Base-by-base conservation (phyloP, 2,888 invertebrate species). In the Dicyrtomina minuta region DNA sequence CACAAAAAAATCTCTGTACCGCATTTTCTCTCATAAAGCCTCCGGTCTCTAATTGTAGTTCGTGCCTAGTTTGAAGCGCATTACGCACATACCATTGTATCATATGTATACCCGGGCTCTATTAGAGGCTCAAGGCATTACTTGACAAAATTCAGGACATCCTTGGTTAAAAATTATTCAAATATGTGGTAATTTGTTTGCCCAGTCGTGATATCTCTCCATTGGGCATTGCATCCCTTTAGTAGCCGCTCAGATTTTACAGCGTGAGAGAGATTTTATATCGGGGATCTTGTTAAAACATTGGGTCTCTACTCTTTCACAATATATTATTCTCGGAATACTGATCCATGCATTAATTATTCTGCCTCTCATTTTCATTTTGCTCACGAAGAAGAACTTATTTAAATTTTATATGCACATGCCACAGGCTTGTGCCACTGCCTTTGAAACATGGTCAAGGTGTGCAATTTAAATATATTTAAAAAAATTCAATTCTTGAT, bases 381-480 rank as follows among this genome's bases (percentile, higher is more conserved):
- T 93, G 75, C 87, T 89, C 53, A 91, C 92, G 0, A 87, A 91
- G 79, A 90, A 88, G 75, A 85, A 95, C 73, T 97, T 97, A 0
- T 90, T 92, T 81, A 85, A 86, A 67, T 91, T 89, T 78, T 87
- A 93, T 66, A 89, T 87, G 5, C 90, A 90, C 80, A 89, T 95
- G 86, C 89, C 92, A 73, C 93, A 94, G 79, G 96, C 96, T n/a
- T 84, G 96, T 83, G 91, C 93, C 2, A 96, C 96, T 0, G 96
- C 96, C 44, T 96, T 97, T 81, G 96, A 96, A 78, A 97, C 96
- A 41, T 93, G 95, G 24, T 96, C 96, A 39, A 91, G 91, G 89
- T 86, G 81, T 75, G 26, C 10, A 43, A 53, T 46, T 8, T 8
- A 8, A 6, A 12, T 20, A 53, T n/a, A 33, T 24, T 27, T 51